Evolutionary conservation across 1,140 invertebrate species (phyloP).

Genomic region (Apis florea): DNA sequence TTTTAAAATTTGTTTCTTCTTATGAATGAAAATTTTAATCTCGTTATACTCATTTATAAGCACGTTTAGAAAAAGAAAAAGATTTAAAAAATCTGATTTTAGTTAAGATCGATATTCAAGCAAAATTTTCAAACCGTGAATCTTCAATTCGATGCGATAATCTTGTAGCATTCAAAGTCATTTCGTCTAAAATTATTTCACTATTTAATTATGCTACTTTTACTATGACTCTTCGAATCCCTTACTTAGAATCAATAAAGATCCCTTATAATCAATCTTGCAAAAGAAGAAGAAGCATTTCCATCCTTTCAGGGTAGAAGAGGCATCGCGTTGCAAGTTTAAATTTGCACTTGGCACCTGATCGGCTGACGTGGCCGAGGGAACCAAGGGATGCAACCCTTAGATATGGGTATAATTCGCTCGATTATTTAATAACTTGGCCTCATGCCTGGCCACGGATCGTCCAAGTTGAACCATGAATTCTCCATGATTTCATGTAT

Average conservation of each 20-base stretch:
- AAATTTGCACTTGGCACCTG: conserved; percentile 61
- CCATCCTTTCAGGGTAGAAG: background rate
- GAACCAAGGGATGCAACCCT: background rate
- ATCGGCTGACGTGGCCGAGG: conserved; percentile 48
- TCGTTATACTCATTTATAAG: too few relatives aligned
- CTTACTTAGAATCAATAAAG: background rate
- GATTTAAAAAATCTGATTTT: too few relatives aligned
- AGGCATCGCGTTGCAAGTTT: conserved; percentile 40
- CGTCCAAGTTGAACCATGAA: conserved; percentile 32
- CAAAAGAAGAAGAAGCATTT: too few relatives aligned
- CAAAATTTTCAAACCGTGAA: too few relatives aligned
- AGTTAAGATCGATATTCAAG: too few relatives aligned
- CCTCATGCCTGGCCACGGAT: conserved; percentile 40
- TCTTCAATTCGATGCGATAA: too few relatives aligned
- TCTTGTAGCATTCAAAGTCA: too few relatives aligned
- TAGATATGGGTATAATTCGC: conserved; percentile 45
- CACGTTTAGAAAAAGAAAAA: too few relatives aligned
- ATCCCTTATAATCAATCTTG: background rate
- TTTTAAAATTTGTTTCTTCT: too few relatives aligned
- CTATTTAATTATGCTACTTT: too few relatives aligned
- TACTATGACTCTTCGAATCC: background rate
- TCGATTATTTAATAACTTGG: conserved; percentile 64
- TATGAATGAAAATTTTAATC: too few relatives aligned
- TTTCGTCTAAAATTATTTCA: too few relatives aligned
- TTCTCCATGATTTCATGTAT: conserved; percentile 37